These are phyloP conservation scores for Drosophila nebulosa DNA, from an alignment of 1,140 invertebrate species.

Conservation along the genomic window DNA sequence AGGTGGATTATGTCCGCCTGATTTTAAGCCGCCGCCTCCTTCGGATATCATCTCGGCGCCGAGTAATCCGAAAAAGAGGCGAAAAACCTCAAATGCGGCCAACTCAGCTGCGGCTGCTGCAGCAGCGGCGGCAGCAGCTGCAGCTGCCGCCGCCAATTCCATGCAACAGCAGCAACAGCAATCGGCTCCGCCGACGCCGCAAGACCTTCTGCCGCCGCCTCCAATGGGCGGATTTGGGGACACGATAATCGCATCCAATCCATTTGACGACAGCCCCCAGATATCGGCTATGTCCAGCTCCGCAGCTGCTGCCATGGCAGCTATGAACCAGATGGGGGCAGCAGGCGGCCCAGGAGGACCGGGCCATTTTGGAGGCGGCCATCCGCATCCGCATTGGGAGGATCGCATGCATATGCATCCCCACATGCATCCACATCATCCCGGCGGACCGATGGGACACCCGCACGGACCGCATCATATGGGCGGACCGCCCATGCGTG, in stretches of 20 bases:
- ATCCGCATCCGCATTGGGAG: slow-evolving; percentile 82
- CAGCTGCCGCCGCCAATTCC: slow-evolving; percentile 81
- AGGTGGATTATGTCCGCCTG: slow-evolving; percentile 83
- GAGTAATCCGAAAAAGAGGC: slow-evolving; percentile 86
- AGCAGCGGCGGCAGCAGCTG: slow-evolving; percentile 73
- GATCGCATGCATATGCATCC: slow-evolving; percentile 81
- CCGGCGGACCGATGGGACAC: slow-evolving; percentile 81
- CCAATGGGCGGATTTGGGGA: slow-evolving; percentile 93
- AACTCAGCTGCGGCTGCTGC: slow-evolving; percentile 74
- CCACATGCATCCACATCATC: slow-evolving; percentile 81
- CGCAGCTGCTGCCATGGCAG: slow-evolving; percentile 82
- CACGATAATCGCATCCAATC: slow-evolving; percentile 96
- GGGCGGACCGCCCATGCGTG: slow-evolving; percentile 85
- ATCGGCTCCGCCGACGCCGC: slow-evolving; percentile 83
- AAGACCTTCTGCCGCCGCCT: slow-evolving; percentile 90
- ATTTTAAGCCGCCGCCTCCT: slow-evolving; percentile 85
- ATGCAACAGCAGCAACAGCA: slow-evolving; percentile 83
- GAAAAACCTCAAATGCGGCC: slow-evolving; percentile 85
- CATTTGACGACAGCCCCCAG: slow-evolving; percentile 95
- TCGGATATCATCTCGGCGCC: slow-evolving; percentile 83
- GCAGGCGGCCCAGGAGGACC: slow-evolving; percentile 51
- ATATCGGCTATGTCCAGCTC: slow-evolving; percentile 70
- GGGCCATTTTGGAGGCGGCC: slow-evolving; percentile 53
- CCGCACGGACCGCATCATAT: slow-evolving; percentile 81
- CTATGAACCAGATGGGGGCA: slow-evolving; percentile 82